A percentile compares a stretch with the other conserved stretches of the same genome.
phyloP scores from a whole-genome alignment of 1,140 invertebrate species.

The Rhagoletis zephyria region DNA sequence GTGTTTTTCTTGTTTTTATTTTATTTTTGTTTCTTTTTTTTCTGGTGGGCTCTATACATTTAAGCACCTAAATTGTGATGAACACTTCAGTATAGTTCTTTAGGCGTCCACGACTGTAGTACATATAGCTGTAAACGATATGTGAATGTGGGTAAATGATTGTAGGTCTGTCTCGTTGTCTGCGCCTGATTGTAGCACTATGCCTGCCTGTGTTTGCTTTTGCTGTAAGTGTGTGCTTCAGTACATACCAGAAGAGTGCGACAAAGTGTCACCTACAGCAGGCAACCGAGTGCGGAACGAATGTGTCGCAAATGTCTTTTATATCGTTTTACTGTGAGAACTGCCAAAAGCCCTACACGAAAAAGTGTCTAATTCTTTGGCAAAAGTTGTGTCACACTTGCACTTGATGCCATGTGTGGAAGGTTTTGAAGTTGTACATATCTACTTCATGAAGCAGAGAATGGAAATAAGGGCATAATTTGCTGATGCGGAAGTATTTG shows the following conservation, averaged over 20 bases:
- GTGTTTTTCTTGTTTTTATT: neutral
- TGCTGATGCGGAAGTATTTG: neutral
- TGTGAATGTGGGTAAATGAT: neutral
- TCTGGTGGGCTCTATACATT: neutral
- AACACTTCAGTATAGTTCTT: neutral
- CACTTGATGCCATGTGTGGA: no score
- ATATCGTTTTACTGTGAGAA: slow-evolving; percentile 31
- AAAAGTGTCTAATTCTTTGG: slow-evolving; percentile 33
- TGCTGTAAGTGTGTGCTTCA: slow-evolving; percentile 16
- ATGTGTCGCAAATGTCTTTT: slow-evolving; percentile 35
- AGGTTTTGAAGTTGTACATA: neutral
- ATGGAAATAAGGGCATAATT: neutral
- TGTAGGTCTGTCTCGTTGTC: neutral
- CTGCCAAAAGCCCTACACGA: slow-evolving; percentile 42
- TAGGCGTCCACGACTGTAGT: neutral
- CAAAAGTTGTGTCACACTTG: slow-evolving; percentile 6
- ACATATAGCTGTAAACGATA: neutral
- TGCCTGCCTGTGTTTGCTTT: neutral
- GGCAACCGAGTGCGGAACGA: slow-evolving; percentile 24
- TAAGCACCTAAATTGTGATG: neutral
- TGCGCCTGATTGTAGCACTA: slow-evolving; percentile 27
- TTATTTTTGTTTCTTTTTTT: neutral
- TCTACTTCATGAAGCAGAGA: neutral
- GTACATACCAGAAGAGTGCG: neutral
- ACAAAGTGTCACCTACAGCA: slow-evolving; percentile 43